Conservation (phyloP, 2,113 vertebrate genomes). For the Rostratula benghalensis region DNA sequence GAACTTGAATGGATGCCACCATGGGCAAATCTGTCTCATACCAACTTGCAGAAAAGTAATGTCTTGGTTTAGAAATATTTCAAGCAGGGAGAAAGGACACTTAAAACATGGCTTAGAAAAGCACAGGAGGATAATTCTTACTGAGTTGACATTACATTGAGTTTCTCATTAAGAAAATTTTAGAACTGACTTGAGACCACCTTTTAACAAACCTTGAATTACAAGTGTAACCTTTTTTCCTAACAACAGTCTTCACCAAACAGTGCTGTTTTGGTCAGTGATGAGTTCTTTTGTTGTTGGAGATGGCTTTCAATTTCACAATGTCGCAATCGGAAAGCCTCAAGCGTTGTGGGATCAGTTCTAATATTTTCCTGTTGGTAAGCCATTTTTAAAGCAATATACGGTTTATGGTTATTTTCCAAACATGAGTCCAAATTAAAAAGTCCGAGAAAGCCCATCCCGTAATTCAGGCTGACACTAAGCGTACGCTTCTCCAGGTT, state of each 20-base stretch:
- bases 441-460: not conserved
- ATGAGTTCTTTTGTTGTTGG: conserved; percentile 11
- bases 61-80: not conserved
- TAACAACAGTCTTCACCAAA: not conserved
- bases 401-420: conserved; percentile 29
- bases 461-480: not conserved
- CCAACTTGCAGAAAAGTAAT: not conserved
- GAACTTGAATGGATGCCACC: not conserved
- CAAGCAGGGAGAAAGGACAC: not conserved
- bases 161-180: not conserved
- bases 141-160: not conserved
- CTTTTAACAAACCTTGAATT: not conserved
- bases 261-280: not conserved
- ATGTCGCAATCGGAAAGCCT: conserved; percentile 18
- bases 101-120: not conserved
- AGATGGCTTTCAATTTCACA: conserved; percentile 36
- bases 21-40: not conserved
- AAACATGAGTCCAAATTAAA: conserved; percentile 7
- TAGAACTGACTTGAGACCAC: not conserved
- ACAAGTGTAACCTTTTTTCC: not conserved
- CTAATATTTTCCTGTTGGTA: conserved; percentile 44
- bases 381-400: conserved; percentile 24
- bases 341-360: not conserved
- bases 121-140: not conserved
- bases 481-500: not conserved